phyloP scores from a whole-genome alignment of 2,888 invertebrate genomes.

The Euspilapteryx auroguttella region DNA sequence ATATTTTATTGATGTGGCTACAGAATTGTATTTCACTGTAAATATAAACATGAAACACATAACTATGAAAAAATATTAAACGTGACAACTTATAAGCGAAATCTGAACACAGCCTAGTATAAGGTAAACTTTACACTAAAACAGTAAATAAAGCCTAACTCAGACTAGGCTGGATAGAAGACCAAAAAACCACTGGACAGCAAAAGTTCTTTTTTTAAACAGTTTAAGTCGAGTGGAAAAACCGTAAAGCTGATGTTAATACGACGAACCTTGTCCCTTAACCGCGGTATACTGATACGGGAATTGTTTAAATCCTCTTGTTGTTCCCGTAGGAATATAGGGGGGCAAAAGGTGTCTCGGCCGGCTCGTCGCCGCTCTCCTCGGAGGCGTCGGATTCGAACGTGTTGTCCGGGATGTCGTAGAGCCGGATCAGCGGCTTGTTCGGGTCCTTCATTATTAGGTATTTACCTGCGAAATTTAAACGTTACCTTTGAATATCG shows the following conservation, averaged over 20 bases:
- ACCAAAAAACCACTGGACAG: too few species aligned
- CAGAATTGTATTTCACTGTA: constrained; percentile 38
- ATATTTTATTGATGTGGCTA: not conserved
- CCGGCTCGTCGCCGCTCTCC: constrained; percentile 74
- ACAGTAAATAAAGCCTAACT: too few species aligned
- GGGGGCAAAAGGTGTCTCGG: constrained; percentile 50
- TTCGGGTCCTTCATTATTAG: constrained; percentile 99
- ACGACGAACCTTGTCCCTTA: too few species aligned
- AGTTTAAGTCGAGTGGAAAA: too few species aligned
- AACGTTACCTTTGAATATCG: not conserved
- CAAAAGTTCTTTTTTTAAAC: too few species aligned
- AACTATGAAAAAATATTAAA: not conserved
- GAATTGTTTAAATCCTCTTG: constrained; percentile 34
- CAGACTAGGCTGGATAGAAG: too few species aligned
- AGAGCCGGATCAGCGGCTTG: constrained; percentile 95
- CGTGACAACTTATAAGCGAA: not conserved
- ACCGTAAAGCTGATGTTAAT: too few species aligned
- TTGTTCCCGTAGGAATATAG: constrained; percentile 51
- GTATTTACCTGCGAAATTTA: constrained; percentile 66
- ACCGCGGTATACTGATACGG: too few species aligned
- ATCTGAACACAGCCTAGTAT: too few species aligned
- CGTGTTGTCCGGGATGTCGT: constrained; percentile 97
- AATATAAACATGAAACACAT: constrained; percentile 13
- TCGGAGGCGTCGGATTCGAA: constrained; percentile 98
- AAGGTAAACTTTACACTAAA: too few species aligned